Percentiles rank a stretch among this genome's conserved stretches.
Evolutionary conservation across 2,797 vertebrate genomes (phyloP).

Genomic region (Ptychadena robeensis): DNA sequence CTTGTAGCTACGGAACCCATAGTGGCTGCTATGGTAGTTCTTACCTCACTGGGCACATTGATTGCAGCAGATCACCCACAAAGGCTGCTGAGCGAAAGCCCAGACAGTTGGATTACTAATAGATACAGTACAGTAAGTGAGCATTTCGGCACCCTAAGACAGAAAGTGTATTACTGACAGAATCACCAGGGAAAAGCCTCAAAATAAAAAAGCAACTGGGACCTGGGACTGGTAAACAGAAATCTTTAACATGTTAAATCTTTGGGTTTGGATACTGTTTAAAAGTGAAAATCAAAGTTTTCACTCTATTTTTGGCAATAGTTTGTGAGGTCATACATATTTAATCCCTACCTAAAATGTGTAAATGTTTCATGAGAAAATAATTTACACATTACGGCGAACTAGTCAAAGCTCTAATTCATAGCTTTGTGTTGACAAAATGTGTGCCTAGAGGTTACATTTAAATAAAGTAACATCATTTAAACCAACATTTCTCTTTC

Average conservation of each 20-base stretch:
- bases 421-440: slow-evolving; percentile 44
- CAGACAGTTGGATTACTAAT: no score
- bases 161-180: no score
- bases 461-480: slow-evolving; percentile 56
- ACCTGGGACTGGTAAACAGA: neutral
- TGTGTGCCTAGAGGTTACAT: slow-evolving; percentile 43
- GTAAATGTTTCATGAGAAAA: slow-evolving; percentile 53
- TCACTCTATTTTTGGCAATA: slow-evolving; percentile 11
- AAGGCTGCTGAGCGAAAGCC: no score
- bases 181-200: neutral
- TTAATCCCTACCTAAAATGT: slow-evolving; percentile 36
- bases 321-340: slow-evolving; percentile 40
- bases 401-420: slow-evolving; percentile 41
- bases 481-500: slow-evolving; percentile 1
- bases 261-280: neutral
- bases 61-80: no score
- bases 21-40: no score
- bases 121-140: no score
- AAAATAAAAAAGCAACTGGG: neutral
- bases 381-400: slow-evolving; percentile 57
- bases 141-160: no score
- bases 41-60: no score
- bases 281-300: neutral
- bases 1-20: no score
- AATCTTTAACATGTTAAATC: neutral